Evolutionary conservation across 1,140 invertebrate genomes (phyloP), one percentile per base, ranked within the genome.

Genomic region (Parasteatoda tepidariorum): DNA sequence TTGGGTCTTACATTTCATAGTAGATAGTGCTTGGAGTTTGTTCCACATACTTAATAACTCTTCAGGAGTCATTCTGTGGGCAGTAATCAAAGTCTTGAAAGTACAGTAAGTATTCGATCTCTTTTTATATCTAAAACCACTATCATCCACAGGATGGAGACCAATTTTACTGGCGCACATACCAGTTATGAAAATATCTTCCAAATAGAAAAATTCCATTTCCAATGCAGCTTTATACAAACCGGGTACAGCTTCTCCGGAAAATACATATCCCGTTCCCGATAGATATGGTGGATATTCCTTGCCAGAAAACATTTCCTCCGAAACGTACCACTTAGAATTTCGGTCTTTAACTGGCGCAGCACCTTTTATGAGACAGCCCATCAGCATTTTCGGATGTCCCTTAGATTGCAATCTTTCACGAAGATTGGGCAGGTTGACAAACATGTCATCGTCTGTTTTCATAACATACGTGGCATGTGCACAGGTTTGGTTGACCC

Each of bases 221-320:
- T 88, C 88, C 68, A 89, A 87, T n/a, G 87, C 87, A 24, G 88
- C 87, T 5, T 41, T 55, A 34, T 83, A 85, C 3, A 85, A 41
- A 15, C 59, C 26, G 13, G 71, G 28, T 4, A 73, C 79, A 4
- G 86, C 34, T 34, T 93, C 92, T 13, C 91, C 88, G 22, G 93
- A 94, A 89, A 96, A 92, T 0, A 94, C 91, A 89, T 96, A 97
- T 1, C 93, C 94, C 15, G 94, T 95, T 18, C 95, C 95, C 0
- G 95, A 95, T 67, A 96, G 88, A 89, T 96, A 97, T 83, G 93
- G 92, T 3, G 95, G 95, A 90, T 96, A 97, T 22, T 91, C 90
- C 82, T 91, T 89, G 0, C 91, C 92, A 2, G 91, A 88, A 87
- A 92, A 96, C 92, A 96, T 93, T 87, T 95, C 95, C 13, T 92